Evolutionary conservation across 2,113 vertebrate species (phyloP), one percentile per base, ranked within the genome.

Genomic region (Aegithalos caudatus): DNA sequence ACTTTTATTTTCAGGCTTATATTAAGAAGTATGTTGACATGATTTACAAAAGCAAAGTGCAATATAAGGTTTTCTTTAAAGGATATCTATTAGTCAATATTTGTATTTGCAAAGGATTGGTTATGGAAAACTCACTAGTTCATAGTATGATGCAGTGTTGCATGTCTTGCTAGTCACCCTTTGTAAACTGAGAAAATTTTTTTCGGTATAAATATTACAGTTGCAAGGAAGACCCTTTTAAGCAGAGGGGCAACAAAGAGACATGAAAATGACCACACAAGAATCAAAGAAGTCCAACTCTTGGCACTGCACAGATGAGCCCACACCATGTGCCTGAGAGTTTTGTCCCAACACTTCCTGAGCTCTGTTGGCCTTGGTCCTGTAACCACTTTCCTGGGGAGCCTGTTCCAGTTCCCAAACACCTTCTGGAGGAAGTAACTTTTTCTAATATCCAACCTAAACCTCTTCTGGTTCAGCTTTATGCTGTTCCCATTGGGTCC

Each of bases 391-490:
- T 33, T 14, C 5, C 69, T 28, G 9, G 28, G 11, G 22, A 37
- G 22, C n/a, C 45, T 33, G 5, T 64, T 47, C 57, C 28, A 47
- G 9, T 33, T 13, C 28, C 33, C 33, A 38, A 3, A 1, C 23
- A 54, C 9, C 2, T 8, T 53, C 33, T 45, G 22, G 6, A 6
- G 4, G 7, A 33, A 27, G 22, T 37, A 62, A 0, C 3, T 54
- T 23, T 31, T 38, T 7, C 11, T 27, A 4, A 38, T 23, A 62
- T 6, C 14, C 38, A 62, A 7, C 5, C 11, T 45, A 64, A 38
- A 19, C 3, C 5, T 54, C 10, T 25, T 20, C 18, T 38, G 19
- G 47, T 22, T n/a, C 14, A n/a, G 1, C 40, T 47, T 64, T 28
- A 18, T 27, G 3, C 9, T 44, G 18, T 14, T 37, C 4, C 11